Evolutionary conservation across 2,888 invertebrate species (phyloP).

Genomic region (Meteorus colon): DNA sequence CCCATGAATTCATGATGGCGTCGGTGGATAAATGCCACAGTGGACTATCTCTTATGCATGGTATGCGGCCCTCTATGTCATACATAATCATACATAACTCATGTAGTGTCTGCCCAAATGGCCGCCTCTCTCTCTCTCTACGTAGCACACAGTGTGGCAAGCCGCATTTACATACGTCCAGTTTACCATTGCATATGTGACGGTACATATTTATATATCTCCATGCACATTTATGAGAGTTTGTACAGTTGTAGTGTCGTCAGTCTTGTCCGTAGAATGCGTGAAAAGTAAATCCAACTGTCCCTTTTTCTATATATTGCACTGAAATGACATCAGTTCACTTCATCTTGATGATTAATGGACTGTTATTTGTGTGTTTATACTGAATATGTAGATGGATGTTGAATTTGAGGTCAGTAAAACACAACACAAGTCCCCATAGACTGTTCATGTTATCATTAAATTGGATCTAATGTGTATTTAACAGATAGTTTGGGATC

Average conservation of each 20-base stretch:
- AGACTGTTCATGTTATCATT: too few species aligned
- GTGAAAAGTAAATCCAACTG: not conserved
- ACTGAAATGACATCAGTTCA: too few species aligned
- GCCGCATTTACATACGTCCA: conserved; percentile 16
- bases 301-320: not conserved
- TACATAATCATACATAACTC: conserved; percentile 25
- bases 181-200: conserved; percentile 10
- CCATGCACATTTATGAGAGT: not conserved
- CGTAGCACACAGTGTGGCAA: not conserved
- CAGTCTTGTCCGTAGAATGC: not conserved
- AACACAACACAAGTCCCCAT: too few species aligned
- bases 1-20: conserved; percentile 21
- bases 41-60: conserved; percentile 22
- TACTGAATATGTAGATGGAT: too few species aligned
- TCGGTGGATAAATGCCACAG: conserved; percentile 11
- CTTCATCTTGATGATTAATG: too few species aligned
- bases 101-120: conserved; percentile 14
- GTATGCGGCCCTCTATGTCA: conserved; percentile 23
- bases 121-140: conserved; percentile 5
- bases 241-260: not conserved
- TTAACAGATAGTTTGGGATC: not conserved
- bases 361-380: too few species aligned
- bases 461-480: too few species aligned
- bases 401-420: too few species aligned
- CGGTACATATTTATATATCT: not conserved